Evolutionary conservation across 2,113 vertebrate genomes (phyloP).

Genomic region (Phalacrocorax brasilianus): DNA sequence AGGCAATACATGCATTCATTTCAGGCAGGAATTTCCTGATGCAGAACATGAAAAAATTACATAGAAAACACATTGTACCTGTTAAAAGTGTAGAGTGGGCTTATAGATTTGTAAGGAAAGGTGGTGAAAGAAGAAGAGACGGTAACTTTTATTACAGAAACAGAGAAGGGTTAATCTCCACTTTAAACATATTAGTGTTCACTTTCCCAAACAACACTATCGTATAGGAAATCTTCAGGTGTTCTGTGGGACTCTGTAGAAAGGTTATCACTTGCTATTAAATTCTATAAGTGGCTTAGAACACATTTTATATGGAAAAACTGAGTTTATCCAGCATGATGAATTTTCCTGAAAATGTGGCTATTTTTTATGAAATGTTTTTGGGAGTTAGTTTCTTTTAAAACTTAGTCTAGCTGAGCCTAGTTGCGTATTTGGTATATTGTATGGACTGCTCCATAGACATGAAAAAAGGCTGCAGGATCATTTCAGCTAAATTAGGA

Average conservation of each 20-base stretch:
- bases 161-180: not conserved
- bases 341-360: not conserved
- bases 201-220: not conserved
- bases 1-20: not conserved
- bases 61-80: not conserved
- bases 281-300: not conserved
- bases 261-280: not conserved
- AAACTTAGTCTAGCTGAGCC: not conserved
- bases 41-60: not conserved
- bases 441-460: not conserved
- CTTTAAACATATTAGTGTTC: not conserved
- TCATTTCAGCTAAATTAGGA: not conserved
- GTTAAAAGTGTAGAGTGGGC: not conserved
- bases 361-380: not conserved
- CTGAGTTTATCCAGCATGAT: not conserved
- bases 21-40: not conserved
- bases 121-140: not conserved
- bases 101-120: not conserved
- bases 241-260: not conserved
- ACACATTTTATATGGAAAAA: not conserved
- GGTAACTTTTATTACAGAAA: not conserved
- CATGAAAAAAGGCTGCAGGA: not conserved
- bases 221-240: not conserved
- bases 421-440: not conserved
- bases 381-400: not conserved